Conservation (phyloP, 2,888 invertebrate genomes). For the Leucophora obtusa region DNA sequence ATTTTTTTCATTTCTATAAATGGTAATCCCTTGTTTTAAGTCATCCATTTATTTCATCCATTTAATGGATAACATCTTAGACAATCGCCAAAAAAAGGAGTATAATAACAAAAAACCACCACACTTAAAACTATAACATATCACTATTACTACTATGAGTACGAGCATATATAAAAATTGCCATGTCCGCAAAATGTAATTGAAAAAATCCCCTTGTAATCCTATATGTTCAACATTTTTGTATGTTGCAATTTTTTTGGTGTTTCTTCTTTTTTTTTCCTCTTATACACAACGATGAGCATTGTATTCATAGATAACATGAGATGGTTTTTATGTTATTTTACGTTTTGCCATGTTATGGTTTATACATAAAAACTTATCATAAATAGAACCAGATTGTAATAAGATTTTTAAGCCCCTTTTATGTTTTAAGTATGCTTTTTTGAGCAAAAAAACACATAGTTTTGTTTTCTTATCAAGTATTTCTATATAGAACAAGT, state of each 20-base stretch:
- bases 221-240: constrained; percentile 59
- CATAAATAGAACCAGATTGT: constrained; percentile 61
- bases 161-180: constrained; percentile 53
- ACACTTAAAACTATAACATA: constrained; percentile 49
- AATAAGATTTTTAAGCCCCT: constrained; percentile 64
- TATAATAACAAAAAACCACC: constrained; percentile 28
- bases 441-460: constrained; percentile 9
- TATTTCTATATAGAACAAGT: background rate
- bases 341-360: constrained; percentile 6
- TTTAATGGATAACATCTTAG: constrained; percentile 64
- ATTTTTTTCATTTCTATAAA: constrained; percentile 27
- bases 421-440: constrained; percentile 52
- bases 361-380: constrained; percentile 46
- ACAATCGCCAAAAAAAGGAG: constrained; percentile 50
- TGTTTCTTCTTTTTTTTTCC: constrained; percentile 4
- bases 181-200: constrained; percentile 65
- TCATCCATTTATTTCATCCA: constrained; percentile 62
- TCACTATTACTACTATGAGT: constrained; percentile 15
- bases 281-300: constrained; percentile 38
- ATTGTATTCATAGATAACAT: constrained; percentile 55
- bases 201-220: constrained; percentile 63
- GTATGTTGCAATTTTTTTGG: constrained; percentile 55
- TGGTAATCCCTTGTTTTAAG: constrained; percentile 59
- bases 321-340: constrained; percentile 37
- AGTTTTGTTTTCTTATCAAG: constrained; percentile 30